Evolutionary conservation across 2,113 vertebrate genomes (phyloP), one percentile per base, ranked within the genome.

Genomic region (Ascaphus truei): DNA sequence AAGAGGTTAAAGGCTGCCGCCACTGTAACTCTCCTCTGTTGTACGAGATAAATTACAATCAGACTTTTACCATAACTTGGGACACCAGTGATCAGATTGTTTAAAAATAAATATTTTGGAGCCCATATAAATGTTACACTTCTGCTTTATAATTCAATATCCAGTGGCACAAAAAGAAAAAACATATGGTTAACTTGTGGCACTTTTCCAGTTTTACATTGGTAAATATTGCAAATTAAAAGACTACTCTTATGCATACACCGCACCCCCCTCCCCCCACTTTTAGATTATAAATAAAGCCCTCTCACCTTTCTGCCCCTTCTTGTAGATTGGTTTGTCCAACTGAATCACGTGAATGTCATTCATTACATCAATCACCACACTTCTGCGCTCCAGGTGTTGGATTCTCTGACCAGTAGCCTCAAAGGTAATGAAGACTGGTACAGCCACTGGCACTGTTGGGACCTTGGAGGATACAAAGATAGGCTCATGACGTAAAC

Each of bases 251-350:
- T n/a, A n/a, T n/a, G n/a, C n/a, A n/a, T n/a, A n/a, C n/a, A n/a
- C n/a, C n/a, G n/a, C n/a, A n/a, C n/a, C n/a, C n/a, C n/a, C n/a
- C n/a, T n/a, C n/a, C n/a, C n/a, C n/a, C n/a, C n/a, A n/a, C n/a
- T n/a, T n/a, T n/a, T n/a, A n/a, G 10, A 37, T 48, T 13, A 16
- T 27, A 59, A 27, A 60, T 7, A 76, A 45, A 8, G 13, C 4
- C n/a, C 63, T 72, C 45, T 64, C 59, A 85, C 85, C 80, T 1
- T 3, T 76, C 45, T 87, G 76, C 48, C 76, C 79, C 31, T 83
- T 76, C 56, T 76, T 82, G 76, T 86, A 85, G 52, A 76, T 73
- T 34, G 80, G 75, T 60, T 82, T 84, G 71, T 84, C 83, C 11
- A 80, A 79, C 68, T 85, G 83, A 18, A 86, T 50, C 0, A 86